phyloP scores from a whole-genome alignment of 2,888 invertebrate genomes.

The Rhimphoctona megacephalus region DNA sequence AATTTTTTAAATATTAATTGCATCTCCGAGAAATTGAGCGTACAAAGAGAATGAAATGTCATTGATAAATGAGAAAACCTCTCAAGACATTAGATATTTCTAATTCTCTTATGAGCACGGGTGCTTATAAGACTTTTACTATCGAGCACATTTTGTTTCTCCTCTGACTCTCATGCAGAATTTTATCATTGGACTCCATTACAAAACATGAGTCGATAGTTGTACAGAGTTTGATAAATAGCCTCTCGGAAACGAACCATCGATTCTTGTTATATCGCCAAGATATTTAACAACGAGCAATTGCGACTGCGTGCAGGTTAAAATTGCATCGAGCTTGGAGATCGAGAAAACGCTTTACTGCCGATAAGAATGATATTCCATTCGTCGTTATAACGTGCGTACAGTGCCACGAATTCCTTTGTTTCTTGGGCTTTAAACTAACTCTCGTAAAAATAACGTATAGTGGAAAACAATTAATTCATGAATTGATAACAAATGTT shows the following conservation, averaged over 20 bases:
- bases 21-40: constrained; percentile 30
- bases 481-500: background rate
- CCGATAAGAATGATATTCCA: constrained; percentile 61
- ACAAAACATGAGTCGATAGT: constrained; percentile 56
- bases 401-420: constrained; percentile 56
- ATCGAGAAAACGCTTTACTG: constrained; percentile 57
- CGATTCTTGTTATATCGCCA: constrained; percentile 62
- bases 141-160: constrained; percentile 21
- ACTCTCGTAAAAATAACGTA: constrained; percentile 4
- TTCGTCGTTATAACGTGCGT: constrained; percentile 55
- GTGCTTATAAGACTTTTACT: constrained; percentile 37
- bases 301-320: constrained; percentile 36
- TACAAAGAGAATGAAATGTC: constrained; percentile 54
- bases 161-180: constrained; percentile 15
- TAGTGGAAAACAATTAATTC: background rate
- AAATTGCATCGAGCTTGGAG: constrained; percentile 43
- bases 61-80: constrained; percentile 55
- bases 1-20: constrained; percentile 35
- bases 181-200: constrained; percentile 43
- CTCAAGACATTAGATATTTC: constrained; percentile 47
- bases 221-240: constrained; percentile 67
- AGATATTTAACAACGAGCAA: constrained; percentile 60
- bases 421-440: background rate
- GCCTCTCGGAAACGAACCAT: constrained; percentile 71
- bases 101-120: constrained; percentile 40